Evolutionary conservation across 2,888 invertebrate species (phyloP), one percentile per base, ranked within the genome.

Genomic region (Conchocele bisecta): DNA sequence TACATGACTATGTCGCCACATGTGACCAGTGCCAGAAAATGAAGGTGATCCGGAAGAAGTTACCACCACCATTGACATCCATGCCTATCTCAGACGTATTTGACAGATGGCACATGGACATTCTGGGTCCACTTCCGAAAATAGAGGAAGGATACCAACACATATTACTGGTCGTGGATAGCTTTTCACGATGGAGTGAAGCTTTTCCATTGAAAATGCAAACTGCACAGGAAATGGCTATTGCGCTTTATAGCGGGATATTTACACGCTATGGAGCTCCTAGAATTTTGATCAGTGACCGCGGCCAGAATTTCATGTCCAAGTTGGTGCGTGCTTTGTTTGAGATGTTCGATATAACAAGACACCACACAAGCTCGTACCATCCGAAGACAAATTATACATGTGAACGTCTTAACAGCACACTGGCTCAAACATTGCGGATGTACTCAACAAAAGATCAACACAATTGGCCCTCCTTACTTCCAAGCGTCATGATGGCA

Each of bases 11-110:
- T 57, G 65, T 65, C n/a, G 13, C 15, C 2, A 53, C 64, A 31
- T 74, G 74, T 59, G 60, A 57, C 26, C 28, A 29, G 22, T 74
- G 74, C 46, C 74, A 74, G 41, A 46, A 46, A n/a, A 54, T 53
- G n/a, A 74, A 73, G 44, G 17, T 37, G 17, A 20, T 59, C 26
- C 39, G 29, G 33, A 33, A 69, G 13, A 59, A 31, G 33, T 31
- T 35, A 15, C 54, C 56, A 28, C 46, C 65, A n/a, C 69, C 74
- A 17, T 42, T 65, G 17, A 65, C 54, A 4, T 56, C 64, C 5
- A 41, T 51, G 51, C 56, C 54, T 3, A 24, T 42, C 4, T 44
- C 33, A 11, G 41, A 44, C 15, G 26, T 26, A 2, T 64, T 64
- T 17, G 20, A 24, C 3, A 51, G 51, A 20, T 64, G 42, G 37